Base-by-base conservation (phyloP, 2,888 invertebrate genomes). In the Dicyrtoma fusca region DNA sequence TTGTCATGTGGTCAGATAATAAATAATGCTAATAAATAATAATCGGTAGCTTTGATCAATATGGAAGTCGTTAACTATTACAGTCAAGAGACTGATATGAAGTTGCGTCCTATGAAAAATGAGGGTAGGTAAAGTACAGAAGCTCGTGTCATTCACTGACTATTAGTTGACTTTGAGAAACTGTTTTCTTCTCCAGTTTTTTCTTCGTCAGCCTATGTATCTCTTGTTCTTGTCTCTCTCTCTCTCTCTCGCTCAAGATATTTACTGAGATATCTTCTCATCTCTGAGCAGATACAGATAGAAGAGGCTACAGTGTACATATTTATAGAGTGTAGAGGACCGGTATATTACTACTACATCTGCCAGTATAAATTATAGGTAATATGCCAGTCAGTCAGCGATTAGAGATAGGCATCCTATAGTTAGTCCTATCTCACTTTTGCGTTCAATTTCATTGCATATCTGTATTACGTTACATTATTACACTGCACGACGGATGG, bases 71-170 rank as follows among this genome's bases (percentile, higher is more conserved):
- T 55, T 64, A 5, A 13, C 55, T 55, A 49, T 49, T 49, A n/a
- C 49, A 49, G 14, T 49, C 17, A 17, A n/a, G n/a, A 49, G 49
- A n/a, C 49, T 49, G 17, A n/a, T 49, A 49, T 49, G 49, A 49
- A 49, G 62, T 63, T 21, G 21, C 34, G 21, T 21, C 23, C 23
- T 49, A 61, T 72, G 72, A 72, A 72, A 72, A 72, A 72, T 72
- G 61, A 68, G 61, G 26, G 25, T 51, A 34, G 66, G 61, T 72
- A 61, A 72, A 72, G 62, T 75, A 75, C 75, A 75, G 75, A 75
- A 75, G 75, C 75, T 66, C 61, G 69, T 71, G 71, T 65, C 65
- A 65, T 65, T 55, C 71, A 64, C 63, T 71, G 61, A 57, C 55
- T 55, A 70, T 70, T 70, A 70, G 61, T 47, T 66, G 66, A 66